These are phyloP conservation scores for Limosa lapponica DNA, from an alignment of 2,797 vertebrate genomes.

Conservation along the genomic window DNA sequence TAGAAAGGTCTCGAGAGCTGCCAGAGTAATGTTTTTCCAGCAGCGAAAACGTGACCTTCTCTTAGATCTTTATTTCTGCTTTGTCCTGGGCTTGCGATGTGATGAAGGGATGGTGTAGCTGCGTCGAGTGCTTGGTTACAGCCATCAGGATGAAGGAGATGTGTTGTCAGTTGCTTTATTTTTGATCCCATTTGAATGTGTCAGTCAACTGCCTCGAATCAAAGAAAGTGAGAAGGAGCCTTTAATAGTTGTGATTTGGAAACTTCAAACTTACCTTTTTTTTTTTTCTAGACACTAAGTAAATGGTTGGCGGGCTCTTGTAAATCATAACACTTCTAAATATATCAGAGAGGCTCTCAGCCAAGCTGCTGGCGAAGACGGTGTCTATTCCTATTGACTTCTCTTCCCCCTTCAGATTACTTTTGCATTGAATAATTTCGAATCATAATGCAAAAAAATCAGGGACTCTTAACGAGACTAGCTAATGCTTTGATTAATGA, in stretches of 20 bases:
- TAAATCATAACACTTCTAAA: constrained; percentile 19
- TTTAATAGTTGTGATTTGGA: constrained; percentile 41
- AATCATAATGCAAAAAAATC: background rate
- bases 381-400: background rate
- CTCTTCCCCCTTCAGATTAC: constrained; percentile 12
- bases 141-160: constrained; percentile 27
- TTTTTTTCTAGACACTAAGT: background rate
- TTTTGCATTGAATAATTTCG: constrained; percentile 22
- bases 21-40: constrained; percentile 7
- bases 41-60: background rate
- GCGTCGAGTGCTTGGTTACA: background rate
- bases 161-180: constrained; percentile 41
- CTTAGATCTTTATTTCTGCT: constrained; percentile 39
- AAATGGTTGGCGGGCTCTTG: background rate
- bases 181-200: constrained; percentile 55
- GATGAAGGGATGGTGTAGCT: background rate
- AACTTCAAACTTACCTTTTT: background rate
- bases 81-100: background rate
- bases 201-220: constrained; percentile 31
- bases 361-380: background rate
- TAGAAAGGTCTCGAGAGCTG: background rate
- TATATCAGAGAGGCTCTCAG: background rate
- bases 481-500: constrained; percentile 18
- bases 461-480: background rate
- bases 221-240: constrained; percentile 49